Evolutionary conservation across 2,888 invertebrate species (phyloP).

Genomic region (Therioaphis trifolii): DNA sequence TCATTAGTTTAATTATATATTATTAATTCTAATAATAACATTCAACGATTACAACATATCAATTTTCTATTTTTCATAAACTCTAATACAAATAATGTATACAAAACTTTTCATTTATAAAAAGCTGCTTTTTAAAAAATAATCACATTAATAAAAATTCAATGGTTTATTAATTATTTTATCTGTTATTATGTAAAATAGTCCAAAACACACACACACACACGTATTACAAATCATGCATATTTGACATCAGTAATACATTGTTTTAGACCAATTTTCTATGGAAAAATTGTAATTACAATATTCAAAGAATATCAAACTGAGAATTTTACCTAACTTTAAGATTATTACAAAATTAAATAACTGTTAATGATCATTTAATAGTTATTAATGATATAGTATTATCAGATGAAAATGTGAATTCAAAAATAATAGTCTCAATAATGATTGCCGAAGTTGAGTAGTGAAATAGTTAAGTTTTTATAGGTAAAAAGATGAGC

Average conservation of each 20-base stretch:
- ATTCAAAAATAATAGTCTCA: conserved; percentile 7
- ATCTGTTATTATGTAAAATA: neutral
- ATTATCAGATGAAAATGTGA: neutral
- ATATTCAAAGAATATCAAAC: neutral
- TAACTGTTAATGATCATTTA: neutral
- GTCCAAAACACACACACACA: neutral
- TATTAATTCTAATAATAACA: conserved; percentile 35
- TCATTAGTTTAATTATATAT: neutral
- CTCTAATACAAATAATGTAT: conserved; percentile 10
- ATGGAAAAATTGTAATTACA: neutral
- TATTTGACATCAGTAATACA: neutral
- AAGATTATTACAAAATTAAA: neutral
- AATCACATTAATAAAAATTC: conserved; percentile 30
- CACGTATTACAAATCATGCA: too few species aligned
- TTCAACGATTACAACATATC: conserved; percentile 30
- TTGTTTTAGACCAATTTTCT: neutral
- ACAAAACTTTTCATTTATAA: conserved; percentile 38
- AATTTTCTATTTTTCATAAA: conserved; percentile 30
- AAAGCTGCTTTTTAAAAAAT: conserved; percentile 39
- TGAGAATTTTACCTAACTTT: too few species aligned
- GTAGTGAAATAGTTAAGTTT: neutral
- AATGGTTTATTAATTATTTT: neutral
- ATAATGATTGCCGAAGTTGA: conserved; percentile 24
- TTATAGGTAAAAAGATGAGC: neutral
- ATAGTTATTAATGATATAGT: neutral